Conservation (phyloP, 2,113 vertebrate species). For the Xenus cinereus region DNA sequence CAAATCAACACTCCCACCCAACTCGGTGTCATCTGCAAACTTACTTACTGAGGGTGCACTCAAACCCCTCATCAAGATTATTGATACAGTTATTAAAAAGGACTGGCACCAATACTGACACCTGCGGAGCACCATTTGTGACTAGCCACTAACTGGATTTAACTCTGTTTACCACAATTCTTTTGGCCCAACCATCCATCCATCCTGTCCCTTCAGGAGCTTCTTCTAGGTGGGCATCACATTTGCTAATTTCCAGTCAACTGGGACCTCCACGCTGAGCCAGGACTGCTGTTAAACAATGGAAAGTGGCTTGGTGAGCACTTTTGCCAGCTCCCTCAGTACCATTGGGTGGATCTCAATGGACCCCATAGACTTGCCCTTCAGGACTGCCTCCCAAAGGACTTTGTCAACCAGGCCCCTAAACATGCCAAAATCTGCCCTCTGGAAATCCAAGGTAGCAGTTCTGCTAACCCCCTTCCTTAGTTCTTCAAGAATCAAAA, state of each 20-base stretch:
- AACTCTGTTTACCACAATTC: background rate
- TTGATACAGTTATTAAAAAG: background rate
- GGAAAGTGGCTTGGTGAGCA: background rate
- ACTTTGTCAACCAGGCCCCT: background rate
- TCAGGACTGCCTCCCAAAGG: no score
- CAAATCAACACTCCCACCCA: background rate
- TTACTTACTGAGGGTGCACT: background rate
- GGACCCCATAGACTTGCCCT: background rate
- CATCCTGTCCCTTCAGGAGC: background rate
- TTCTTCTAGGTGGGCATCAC: background rate
- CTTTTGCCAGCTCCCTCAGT: background rate
- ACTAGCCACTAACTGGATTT: background rate
- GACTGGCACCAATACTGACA: background rate
- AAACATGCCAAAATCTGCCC: background rate
- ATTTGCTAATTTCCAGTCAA: background rate
- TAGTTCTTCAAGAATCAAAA: background rate
- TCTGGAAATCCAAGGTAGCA: background rate
- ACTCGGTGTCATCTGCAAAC: background rate
- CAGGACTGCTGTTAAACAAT: background rate
- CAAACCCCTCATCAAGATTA: background rate
- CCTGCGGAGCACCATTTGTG: background rate
- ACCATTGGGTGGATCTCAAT: background rate
- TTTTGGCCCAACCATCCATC: background rate
- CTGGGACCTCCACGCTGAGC: background rate
- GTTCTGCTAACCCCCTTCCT: background rate